phyloP scores from a whole-genome alignment of 2,113 vertebrate species.

The Noturus placidus region DNA sequence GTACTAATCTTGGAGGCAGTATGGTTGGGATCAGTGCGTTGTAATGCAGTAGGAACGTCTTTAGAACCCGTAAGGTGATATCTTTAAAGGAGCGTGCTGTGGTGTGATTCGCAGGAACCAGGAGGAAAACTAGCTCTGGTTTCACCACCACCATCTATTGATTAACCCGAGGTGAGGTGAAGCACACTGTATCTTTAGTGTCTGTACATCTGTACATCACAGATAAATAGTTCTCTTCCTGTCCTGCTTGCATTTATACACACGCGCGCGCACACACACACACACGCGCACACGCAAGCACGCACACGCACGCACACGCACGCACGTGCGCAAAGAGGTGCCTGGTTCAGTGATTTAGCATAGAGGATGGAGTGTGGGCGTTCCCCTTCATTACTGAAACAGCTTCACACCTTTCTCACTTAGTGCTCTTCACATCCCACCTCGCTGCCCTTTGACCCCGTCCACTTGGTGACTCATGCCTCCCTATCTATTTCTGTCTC shows the following conservation, averaged over 20 bases:
- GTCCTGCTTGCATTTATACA: not conserved
- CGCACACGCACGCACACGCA: constrained; percentile 4
- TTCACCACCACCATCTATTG: not conserved
- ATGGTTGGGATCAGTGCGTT: not conserved
- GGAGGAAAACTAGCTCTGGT: not conserved
- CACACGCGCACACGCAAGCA: constrained; percentile 23
- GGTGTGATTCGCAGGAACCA: not conserved
- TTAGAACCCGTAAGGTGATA: not conserved
- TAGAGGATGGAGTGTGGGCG: constrained; percentile 50
- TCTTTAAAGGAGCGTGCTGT: not conserved
- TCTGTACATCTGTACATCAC: not conserved
- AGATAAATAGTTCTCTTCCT: constrained; percentile 6
- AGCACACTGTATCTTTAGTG: constrained; percentile 3
- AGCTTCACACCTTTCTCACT: constrained; percentile 69
- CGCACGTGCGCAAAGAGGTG: constrained; percentile 28
- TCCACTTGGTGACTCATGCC: constrained; percentile 64
- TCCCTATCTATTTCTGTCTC: constrained; percentile 47
- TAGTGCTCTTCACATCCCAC: constrained; percentile 66
- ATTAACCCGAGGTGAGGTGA: not conserved
- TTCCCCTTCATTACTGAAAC: constrained; percentile 64
- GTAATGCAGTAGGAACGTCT: not conserved
- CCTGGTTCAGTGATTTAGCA: constrained; percentile 18
- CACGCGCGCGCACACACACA: not conserved
- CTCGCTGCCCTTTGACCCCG: constrained; percentile 60
- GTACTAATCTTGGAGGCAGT: not conserved